Conservation (phyloP, 2,113 vertebrate species). For the Rhinogobius similis region DNA sequence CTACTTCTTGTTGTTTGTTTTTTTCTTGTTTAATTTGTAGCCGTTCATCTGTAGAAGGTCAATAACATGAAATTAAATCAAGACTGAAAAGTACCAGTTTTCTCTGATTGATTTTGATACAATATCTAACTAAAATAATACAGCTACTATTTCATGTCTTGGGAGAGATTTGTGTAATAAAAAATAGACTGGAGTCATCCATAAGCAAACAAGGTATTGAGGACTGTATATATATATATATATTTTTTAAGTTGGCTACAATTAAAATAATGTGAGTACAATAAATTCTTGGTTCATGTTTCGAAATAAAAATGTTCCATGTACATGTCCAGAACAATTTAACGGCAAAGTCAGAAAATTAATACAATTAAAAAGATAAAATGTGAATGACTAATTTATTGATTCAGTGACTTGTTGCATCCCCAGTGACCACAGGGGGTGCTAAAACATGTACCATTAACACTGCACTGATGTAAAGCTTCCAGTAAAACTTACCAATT, state of each 20-base stretch:
- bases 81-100: background rate
- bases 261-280: too few relatives aligned
- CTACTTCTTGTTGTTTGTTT: background rate
- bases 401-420: background rate
- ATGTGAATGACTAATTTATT: background rate
- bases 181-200: background rate
- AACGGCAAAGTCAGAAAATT: background rate
- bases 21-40: background rate
- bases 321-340: too few relatives aligned
- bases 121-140: too few relatives aligned
- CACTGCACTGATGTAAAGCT: too few relatives aligned
- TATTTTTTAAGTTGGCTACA: background rate
- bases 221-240: background rate
- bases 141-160: too few relatives aligned
- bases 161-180: too few relatives aligned
- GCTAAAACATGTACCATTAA: background rate
- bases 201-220: background rate
- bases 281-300: too few relatives aligned
- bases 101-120: background rate
- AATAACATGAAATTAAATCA: constrained; percentile 1
- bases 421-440: background rate
- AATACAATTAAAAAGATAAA: background rate
- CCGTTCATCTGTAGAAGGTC: background rate
- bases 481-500: background rate
- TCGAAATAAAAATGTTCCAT: too few relatives aligned